Conservation (phyloP, 1,140 invertebrate genomes). For the Trinorchestia longiramus region DNA sequence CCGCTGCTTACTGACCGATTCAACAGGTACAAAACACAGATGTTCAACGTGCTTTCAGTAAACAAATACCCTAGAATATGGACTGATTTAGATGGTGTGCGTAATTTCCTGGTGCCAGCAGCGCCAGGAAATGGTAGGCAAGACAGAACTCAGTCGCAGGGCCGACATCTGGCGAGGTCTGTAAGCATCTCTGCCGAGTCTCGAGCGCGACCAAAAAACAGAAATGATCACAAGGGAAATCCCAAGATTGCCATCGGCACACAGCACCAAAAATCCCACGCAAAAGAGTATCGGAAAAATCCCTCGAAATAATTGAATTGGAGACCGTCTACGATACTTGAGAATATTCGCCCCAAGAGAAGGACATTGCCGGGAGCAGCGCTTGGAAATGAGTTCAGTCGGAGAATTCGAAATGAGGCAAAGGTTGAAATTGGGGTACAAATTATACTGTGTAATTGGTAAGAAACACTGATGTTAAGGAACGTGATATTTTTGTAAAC, state of each 20-base stretch:
- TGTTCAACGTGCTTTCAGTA: not conserved
- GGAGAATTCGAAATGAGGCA: not conserved
- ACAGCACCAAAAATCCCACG: slow-evolving; percentile 52
- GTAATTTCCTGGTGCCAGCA: not conserved
- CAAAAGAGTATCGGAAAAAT: slow-evolving; percentile 54
- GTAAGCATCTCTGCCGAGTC: not conserved
- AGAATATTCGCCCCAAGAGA: not conserved
- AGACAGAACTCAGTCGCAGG: not conserved
- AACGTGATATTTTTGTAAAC: too few species aligned
- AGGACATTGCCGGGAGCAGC: not conserved
- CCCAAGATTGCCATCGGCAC: slow-evolving; percentile 53
- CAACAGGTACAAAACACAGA: not conserved
- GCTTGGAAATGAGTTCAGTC: not conserved
- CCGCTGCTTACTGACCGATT: not conserved
- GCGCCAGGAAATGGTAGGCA: not conserved
- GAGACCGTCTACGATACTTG: not conserved
- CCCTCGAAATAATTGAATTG: slow-evolving; percentile 49
- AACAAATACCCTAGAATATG: not conserved
- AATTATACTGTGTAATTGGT: slow-evolving; percentile 18
- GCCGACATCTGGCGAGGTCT: not conserved
- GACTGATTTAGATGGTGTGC: not conserved
- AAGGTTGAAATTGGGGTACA: slow-evolving; percentile 10
- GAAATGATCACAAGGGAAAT: slow-evolving; percentile 45
- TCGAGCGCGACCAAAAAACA: not conserved
- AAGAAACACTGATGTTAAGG: not conserved